These are phyloP conservation scores for Sarcoramphus papa DNA, from an alignment of 2,797 vertebrate genomes.

Conservation along the genomic window DNA sequence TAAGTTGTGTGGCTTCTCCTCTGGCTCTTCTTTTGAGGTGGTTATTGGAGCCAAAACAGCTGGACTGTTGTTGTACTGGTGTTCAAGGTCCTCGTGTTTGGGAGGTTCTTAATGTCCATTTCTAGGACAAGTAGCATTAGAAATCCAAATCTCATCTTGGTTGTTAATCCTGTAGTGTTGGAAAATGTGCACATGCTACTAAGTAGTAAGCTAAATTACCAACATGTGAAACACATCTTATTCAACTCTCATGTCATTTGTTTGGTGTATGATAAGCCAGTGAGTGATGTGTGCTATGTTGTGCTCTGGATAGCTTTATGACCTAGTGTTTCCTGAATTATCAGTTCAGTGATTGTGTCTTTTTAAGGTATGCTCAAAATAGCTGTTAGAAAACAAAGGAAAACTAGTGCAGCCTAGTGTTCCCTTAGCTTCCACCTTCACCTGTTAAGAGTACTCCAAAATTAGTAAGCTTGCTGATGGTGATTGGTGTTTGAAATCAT, in stretches of 20 bases:
- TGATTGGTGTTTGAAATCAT: not conserved
- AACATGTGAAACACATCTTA: not conserved
- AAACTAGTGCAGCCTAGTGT: not conserved
- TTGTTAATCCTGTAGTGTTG: not conserved
- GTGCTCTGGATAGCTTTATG: not conserved
- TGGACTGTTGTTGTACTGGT: not conserved
- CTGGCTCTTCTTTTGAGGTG: not conserved
- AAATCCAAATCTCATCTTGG: not conserved
- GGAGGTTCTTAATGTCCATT: not conserved
- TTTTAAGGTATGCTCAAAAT: not conserved
- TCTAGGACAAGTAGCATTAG: not conserved
- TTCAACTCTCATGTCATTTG: not conserved
- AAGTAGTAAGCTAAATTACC: not conserved
- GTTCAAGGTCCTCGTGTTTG: not conserved
- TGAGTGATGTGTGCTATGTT: not conserved
- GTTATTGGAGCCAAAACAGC: not conserved
- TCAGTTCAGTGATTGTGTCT: not conserved
- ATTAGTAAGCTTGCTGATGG: not conserved
- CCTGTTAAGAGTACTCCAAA: not conserved
- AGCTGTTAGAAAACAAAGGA: not conserved
- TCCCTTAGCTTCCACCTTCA: not conserved
- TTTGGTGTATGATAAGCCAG: not conserved
- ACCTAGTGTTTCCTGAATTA: not conserved
- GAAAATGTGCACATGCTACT: not conserved
- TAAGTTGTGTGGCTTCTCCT: not conserved